Conservation (phyloP, 2,888 invertebrate genomes). For the Epistrophe eligans region DNA sequence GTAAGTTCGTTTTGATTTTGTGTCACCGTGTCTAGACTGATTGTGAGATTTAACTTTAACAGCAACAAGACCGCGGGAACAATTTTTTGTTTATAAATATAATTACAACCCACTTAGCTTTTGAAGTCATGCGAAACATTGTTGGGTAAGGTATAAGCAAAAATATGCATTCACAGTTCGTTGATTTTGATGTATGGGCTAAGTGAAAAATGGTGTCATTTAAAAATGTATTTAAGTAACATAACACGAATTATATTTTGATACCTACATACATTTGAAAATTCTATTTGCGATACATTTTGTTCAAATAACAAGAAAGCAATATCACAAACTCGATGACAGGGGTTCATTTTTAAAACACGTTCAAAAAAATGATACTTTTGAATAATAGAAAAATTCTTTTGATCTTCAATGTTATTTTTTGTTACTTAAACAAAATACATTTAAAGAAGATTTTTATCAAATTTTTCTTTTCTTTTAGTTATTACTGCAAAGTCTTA, state of each 20-base stretch:
- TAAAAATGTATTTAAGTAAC: constrained; percentile 1
- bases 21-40: constrained; percentile 51
- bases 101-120: constrained; percentile 37
- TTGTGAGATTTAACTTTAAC: constrained; percentile 9
- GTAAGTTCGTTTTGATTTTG: background rate
- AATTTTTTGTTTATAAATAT: constrained; percentile 11
- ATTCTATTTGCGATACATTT: background rate
- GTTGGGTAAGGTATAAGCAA: background rate
- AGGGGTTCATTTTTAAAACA: background rate
- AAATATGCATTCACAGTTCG: constrained; percentile 18
- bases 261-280: background rate
- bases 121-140: constrained; percentile 31
- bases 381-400: no score
- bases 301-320: background rate
- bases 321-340: background rate
- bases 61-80: constrained; percentile 10
- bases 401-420: no score
- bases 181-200: constrained; percentile 30
- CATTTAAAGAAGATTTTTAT: no score
- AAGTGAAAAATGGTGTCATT: constrained; percentile 20
- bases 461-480: no score
- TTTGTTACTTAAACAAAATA: no score
- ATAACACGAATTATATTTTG: background rate
- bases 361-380: no score
- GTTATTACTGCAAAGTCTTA: no score